A percentile compares a stretch with the other conserved stretches of the same genome.
Conservation (phyloP, 1,140 invertebrate genomes). For the Lepidostoma basale region DNA sequence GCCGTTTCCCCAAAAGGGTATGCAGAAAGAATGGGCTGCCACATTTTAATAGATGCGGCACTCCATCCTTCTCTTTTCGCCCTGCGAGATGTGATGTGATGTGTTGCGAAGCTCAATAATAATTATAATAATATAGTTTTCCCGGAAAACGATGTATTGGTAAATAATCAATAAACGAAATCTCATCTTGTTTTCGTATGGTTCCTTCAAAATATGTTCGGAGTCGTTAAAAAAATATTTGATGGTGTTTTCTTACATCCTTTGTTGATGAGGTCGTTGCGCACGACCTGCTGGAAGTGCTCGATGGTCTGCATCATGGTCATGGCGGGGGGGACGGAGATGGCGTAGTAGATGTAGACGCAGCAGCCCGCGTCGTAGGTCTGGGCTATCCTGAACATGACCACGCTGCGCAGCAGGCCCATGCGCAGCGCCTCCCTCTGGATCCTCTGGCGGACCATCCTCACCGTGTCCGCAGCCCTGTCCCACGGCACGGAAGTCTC, state of each 20-base stretch:
- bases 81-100: too few species aligned
- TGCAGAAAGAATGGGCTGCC: too few species aligned
- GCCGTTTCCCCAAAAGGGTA: too few species aligned
- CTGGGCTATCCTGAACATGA: constrained; percentile 90
- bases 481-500: constrained; percentile 98
- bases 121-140: too few species aligned
- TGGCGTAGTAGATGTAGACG: constrained; percentile 97
- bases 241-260: constrained; percentile 65
- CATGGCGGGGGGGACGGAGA: constrained; percentile 69
- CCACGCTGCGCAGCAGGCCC: constrained; percentile 67
- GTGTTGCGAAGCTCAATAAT: too few species aligned
- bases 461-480: constrained; percentile 79
- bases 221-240: too few species aligned
- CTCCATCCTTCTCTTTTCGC: too few species aligned
- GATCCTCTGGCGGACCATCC: constrained; percentile 86
- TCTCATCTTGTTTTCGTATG: too few species aligned
- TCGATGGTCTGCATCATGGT: constrained; percentile 83
- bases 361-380: constrained; percentile 97
- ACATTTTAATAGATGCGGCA: too few species aligned
- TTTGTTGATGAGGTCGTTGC: constrained; percentile 88
- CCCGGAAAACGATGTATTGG: too few species aligned
- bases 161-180: too few species aligned
- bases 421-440: constrained; percentile 72
- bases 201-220: too few species aligned
- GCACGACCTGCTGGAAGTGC: constrained; percentile 77